phyloP scores from a whole-genome alignment of 1,140 invertebrate species.

The Temnothorax longispinosus region DNA sequence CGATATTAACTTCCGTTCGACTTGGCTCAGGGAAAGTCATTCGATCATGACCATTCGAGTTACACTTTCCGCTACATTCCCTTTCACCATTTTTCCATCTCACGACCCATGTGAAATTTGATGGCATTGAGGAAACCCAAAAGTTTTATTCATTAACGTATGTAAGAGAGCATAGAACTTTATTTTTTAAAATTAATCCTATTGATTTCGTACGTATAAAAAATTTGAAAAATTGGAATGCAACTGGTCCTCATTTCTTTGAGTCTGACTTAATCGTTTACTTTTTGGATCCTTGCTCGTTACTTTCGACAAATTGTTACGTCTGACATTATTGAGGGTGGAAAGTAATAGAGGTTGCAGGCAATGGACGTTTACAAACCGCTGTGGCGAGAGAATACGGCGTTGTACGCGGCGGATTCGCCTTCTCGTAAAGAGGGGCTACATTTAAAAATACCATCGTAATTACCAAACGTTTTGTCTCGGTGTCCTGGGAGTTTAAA shows the following conservation, averaged over 20 bases:
- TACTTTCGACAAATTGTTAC: slow-evolving; percentile 33
- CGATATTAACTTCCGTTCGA: slow-evolving; percentile 62
- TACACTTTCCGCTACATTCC: slow-evolving; percentile 21
- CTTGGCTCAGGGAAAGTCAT: slow-evolving; percentile 44
- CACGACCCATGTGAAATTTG: background rate
- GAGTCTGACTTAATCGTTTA: background rate
- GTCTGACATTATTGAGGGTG: slow-evolving; percentile 13
- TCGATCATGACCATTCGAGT: slow-evolving; percentile 58
- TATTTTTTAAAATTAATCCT: background rate
- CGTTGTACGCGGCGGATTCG: slow-evolving; percentile 11
- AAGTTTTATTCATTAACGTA: background rate
- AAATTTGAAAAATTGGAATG: background rate
- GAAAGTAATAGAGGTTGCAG: slow-evolving; percentile 15
- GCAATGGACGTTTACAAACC: slow-evolving; percentile 18
- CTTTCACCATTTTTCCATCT: background rate
- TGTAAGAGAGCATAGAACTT: background rate
- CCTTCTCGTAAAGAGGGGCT: background rate
- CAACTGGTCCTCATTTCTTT: background rate
- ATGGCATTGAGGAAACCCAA: background rate
- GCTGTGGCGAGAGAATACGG: slow-evolving; percentile 9
- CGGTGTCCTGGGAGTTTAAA: slow-evolving; percentile 29
- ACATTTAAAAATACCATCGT: slow-evolving; percentile 64
- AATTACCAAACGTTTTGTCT: slow-evolving; percentile 66
- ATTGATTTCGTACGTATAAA: background rate
- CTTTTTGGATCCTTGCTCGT: background rate